Evolutionary conservation across 2,888 invertebrate genomes (phyloP), one percentile per base, ranked within the genome.

Genomic region (Ochropacha duplaris): DNA sequence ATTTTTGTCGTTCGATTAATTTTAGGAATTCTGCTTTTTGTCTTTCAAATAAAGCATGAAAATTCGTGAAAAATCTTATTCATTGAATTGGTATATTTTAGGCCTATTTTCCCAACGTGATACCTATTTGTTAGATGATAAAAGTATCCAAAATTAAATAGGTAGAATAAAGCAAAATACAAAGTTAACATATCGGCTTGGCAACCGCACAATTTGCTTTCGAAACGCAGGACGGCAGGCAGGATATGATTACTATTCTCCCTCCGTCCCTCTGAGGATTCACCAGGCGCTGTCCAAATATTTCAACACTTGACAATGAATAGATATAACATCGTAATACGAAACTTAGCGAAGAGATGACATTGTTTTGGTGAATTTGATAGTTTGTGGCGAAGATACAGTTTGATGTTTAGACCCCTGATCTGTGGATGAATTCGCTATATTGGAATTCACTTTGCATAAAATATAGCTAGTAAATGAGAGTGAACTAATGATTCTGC

Each of bases 261-360:
- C 44, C 44, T 44, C 44, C 44, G 44, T 44, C 44, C 44, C 44
- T 44, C 44, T 19, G 44, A 44, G 44, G 44, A 16, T 19, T 19
- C 44, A 44, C 12, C 44, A 44, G 19, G 19, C 19, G 19, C n/a
- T 16, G 39, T 44, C 44, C 19, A 44, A 44, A 44, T 44, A 44
- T 44, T 44, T 44, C 44, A 44, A 44, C 44, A 44, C 44, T 44
- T 44, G 44, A 44, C 44, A 44, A 44, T 44, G 44, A 44, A 44
- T 16, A 39, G 44, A 44, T 44, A 44, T 44, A 19, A 44, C 44
- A 19, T 44, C 1, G 16, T 44, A 19, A 19, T 44, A 19, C 16
- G 2, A 44, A 44, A 44, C 44, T 44, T 16, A 16, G 4, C 6
- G 14, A 28, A 12, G 31, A 31, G 12, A 31, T 39, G n/a, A 39